Evolutionary conservation across 64 coral and sea anemone genomes (phyloP), one percentile per base, ranked within the genome.

Genomic region (Hydrozoanthus tunicans): DNA sequence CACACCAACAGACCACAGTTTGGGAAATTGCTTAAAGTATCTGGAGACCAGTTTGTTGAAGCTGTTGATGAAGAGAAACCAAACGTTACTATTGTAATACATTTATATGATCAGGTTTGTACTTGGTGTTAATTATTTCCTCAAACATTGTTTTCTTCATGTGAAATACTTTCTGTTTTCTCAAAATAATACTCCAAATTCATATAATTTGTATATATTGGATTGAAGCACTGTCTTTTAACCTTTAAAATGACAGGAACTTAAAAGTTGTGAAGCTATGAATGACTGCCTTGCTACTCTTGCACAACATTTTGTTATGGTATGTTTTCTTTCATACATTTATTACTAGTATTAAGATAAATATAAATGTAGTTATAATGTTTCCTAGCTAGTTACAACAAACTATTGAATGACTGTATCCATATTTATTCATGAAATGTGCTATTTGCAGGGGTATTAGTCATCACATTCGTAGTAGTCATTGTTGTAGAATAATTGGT

Each of bases 221-320:
- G 24, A 69, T 69, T 23, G 15, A n/a, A 13, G 61, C 61, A 9
- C 14, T n/a, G 24, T 69, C 66, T 69, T 64, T 23, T 53, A 32
- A 72, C 63, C 61, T 12, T 83, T 83, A 43, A 51, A 73, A 15
- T 80, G 9, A 51, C 71, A 96, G 94, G 93, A 84, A 73, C 25
- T 94, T 6, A 90, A 90, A 77, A 94, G 96, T 83, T 98, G 96
- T 63, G 56, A 73, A 71, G 80, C 90, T 74, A 98, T 98, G 96
- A 98, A 94, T 81, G 89, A 66, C 27, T 98, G 96, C 86, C 82
- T 98, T 6, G 63, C 90, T 62, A 92, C 59, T 32, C 90, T 98
- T 76, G 85, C 96, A 64, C 93, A 93, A 71, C 91, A 91, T 53
- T 98, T 94, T 77, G 82, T 93, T 20, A 90, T 85, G 82, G 96